Percentiles rank a stretch among this genome's conserved stretches.
These are phyloP conservation scores for Araneus ventricosus DNA, from an alignment of 1,140 invertebrate species.

Conservation along the genomic window DNA sequence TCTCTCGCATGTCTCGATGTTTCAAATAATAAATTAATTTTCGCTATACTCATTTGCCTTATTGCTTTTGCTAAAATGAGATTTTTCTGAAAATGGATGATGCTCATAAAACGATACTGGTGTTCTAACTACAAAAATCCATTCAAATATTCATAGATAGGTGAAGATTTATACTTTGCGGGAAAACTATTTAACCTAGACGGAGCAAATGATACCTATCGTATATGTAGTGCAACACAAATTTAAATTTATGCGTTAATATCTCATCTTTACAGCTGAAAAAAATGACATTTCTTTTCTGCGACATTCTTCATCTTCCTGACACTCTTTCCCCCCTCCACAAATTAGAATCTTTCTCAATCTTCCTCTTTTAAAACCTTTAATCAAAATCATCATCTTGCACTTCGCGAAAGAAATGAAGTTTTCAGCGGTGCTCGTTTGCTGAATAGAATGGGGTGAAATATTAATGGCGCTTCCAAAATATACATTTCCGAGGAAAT, in stretches of 20 bases:
- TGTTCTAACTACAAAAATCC: neutral
- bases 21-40: no score
- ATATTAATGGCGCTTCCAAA: conserved; percentile 27
- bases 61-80: no score
- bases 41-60: no score
- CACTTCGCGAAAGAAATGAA: neutral
- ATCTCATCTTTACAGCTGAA: conserved; percentile 23
- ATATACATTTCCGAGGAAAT: conserved; percentile 22
- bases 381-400: conserved; percentile 31
- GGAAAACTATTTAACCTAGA: neutral
- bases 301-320: neutral
- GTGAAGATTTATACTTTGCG: neutral
- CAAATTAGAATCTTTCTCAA: conserved; percentile 37
- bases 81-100: no score
- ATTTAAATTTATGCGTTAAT: conserved; percentile 37
- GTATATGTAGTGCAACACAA: neutral
- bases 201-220: conserved; percentile 3
- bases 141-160: neutral
- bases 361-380: conserved; percentile 21
- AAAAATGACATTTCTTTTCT: neutral
- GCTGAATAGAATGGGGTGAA: neutral
- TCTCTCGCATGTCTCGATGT: no score
- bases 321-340: neutral
- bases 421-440: neutral
- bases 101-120: neutral